Conservation (phyloP, 2,113 vertebrate species). For the Ochotona princeps region DNA sequence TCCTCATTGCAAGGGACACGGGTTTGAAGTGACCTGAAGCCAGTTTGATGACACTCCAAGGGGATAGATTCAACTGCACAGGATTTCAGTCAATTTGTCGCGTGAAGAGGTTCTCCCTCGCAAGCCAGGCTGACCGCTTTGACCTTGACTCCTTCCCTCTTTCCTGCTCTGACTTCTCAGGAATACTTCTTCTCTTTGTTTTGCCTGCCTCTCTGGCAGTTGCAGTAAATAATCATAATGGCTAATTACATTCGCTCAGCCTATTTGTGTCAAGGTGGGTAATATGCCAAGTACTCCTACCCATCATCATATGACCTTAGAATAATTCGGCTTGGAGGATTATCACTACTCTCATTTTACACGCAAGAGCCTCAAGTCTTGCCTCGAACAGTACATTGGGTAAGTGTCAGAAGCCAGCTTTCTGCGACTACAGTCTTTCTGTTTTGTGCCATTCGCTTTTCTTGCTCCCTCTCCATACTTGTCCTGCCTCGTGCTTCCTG, state of each 20-base stretch:
- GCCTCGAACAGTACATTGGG: background rate
- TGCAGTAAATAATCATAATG: background rate
- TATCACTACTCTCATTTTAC: background rate
- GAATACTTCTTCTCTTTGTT: background rate
- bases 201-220: background rate
- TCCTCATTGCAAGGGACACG: too few relatives aligned
- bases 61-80: background rate
- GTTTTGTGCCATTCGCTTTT: conserved; percentile 27
- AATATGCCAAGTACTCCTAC: background rate
- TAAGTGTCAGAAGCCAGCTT: conserved; percentile 28
- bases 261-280: background rate
- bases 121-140: background rate
- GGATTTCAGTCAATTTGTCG: background rate
- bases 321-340: background rate
- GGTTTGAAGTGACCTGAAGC: too few relatives aligned
- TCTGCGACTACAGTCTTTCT: conserved; percentile 50
- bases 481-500: conserved; percentile 10
- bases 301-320: background rate
- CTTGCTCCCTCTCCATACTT: conserved; percentile 33
- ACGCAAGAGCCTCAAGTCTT: background rate
- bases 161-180: background rate
- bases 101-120: background rate
- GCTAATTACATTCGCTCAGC: background rate
- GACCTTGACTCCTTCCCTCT: too few relatives aligned
- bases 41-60: too few relatives aligned